Evolutionary conservation across 37 sponge, comb jelly and placozoan genomes (phyloP).

Genomic region (Eunapius fragilis): DNA sequence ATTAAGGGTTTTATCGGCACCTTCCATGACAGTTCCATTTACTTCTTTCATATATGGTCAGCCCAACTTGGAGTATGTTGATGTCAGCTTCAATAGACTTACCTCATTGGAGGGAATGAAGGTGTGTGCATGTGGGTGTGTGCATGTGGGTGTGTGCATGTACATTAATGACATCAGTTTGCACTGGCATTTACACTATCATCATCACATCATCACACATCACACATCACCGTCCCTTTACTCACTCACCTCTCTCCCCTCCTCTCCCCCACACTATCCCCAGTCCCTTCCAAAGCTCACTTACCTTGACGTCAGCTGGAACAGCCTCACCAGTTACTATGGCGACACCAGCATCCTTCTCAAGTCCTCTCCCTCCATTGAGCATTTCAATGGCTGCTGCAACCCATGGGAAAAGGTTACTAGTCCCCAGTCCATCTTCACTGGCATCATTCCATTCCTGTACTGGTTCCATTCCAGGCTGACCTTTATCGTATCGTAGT

Average conservation of each 20-base stretch:
- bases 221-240: neutral
- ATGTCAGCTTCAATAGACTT: conserved; percentile 80
- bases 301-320: conserved; percentile 87
- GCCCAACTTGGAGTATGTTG: conserved; percentile 67
- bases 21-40: too few species aligned
- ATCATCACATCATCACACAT: neutral
- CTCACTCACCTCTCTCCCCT: neutral
- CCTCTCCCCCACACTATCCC: neutral
- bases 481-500: conserved; percentile 14
- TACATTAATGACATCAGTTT: too few species aligned
- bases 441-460: too few species aligned
- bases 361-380: conserved; percentile 68
- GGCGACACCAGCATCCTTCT: conserved; percentile 47
- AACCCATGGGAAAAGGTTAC: conserved; percentile 84
- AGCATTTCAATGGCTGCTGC: conserved; percentile 58
- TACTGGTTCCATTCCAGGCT: neutral
- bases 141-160: conserved; percentile 8
- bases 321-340: conserved; percentile 46
- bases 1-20: neutral
- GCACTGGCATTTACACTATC: too few species aligned
- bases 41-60: too few species aligned
- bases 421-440: too few species aligned
- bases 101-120: conserved; percentile 79
- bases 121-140: conserved; percentile 11
- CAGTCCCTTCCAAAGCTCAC: conserved; percentile 74